These are phyloP conservation scores for Corythoichthys haematopterus DNA, from an alignment of 2,113 vertebrate species.

Conservation along the genomic window DNA sequence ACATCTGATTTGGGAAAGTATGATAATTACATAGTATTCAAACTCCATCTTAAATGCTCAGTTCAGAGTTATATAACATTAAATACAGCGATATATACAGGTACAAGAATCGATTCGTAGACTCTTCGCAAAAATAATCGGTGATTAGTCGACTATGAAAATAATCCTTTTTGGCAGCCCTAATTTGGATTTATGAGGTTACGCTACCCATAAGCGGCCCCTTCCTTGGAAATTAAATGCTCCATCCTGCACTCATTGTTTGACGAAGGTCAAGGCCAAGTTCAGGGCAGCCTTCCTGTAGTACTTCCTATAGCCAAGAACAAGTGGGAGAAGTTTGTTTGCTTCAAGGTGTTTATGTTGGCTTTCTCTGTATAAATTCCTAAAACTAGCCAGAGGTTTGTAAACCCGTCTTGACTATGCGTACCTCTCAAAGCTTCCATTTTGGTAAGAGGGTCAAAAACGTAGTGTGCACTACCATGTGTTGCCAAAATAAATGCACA, in stretches of 20 bases:
- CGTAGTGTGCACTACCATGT: not conserved
- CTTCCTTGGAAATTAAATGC: conserved; percentile 6
- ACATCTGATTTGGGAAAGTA: no score
- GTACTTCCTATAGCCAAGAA: conserved; percentile 20
- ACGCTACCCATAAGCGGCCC: conserved; percentile 23
- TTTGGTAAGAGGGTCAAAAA: not conserved
- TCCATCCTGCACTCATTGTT: conserved; percentile 44
- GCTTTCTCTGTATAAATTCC: conserved; percentile 16
- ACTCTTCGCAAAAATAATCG: no score
- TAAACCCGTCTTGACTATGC: not conserved
- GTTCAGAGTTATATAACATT: no score
- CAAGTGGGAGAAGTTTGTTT: conserved; percentile 30
- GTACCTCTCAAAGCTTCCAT: not conserved
- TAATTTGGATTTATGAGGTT: not conserved
- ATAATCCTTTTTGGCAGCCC: not conserved
- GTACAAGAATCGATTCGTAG: not conserved
- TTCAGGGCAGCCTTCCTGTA: conserved; percentile 13
- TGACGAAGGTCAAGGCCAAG: conserved; percentile 22
- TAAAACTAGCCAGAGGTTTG: conserved; percentile 10
- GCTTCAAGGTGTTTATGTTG: not conserved
- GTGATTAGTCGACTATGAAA: not conserved
- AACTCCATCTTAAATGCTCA: no score
- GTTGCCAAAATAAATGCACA: not conserved
- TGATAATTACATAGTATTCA: no score
- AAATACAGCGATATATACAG: no score